Percentiles rank a stretch among this genome's conserved stretches.
These are phyloP conservation scores for Trachelus tabidus DNA, from an alignment of 2,888 invertebrate species.

Conservation along the genomic window DNA sequence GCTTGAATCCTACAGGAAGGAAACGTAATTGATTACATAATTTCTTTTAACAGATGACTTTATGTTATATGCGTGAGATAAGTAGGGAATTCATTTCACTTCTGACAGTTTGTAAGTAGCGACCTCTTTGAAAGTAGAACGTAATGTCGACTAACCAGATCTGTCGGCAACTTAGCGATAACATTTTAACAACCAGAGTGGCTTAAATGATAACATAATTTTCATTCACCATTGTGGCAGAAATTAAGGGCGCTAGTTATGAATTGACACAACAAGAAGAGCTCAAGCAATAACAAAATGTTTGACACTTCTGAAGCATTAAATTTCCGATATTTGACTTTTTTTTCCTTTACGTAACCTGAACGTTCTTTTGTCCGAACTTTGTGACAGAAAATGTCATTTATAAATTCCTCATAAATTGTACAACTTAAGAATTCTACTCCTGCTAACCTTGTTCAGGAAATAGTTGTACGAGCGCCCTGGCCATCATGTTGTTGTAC, in stretches of 20 bases:
- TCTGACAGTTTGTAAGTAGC: neutral
- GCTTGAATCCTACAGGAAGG: too few relatives aligned
- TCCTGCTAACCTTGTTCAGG: conserved; percentile 56
- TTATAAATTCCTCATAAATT: neutral
- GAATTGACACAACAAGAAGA: too few relatives aligned
- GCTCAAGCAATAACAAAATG: too few relatives aligned
- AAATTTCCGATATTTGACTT: neutral
- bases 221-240: neutral
- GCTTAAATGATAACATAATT: neutral
- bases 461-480: conserved; percentile 63
- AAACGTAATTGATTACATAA: neutral
- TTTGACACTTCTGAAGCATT: neutral
- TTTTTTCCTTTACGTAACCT: neutral
- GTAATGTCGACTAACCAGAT: neutral
- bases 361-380: neutral
- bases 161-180: neutral
- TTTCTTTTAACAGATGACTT: neutral
- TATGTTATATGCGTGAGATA: neutral
- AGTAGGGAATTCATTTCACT: neutral
- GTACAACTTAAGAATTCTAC: neutral
- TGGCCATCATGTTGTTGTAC: conserved; percentile 66
- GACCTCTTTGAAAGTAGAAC: neutral
- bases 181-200: neutral
- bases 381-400: neutral
- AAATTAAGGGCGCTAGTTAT: neutral